These are phyloP conservation scores for Galagoides demidoff DNA, from an alignment of 2,797 vertebrate species.

Conservation along the genomic window DNA sequence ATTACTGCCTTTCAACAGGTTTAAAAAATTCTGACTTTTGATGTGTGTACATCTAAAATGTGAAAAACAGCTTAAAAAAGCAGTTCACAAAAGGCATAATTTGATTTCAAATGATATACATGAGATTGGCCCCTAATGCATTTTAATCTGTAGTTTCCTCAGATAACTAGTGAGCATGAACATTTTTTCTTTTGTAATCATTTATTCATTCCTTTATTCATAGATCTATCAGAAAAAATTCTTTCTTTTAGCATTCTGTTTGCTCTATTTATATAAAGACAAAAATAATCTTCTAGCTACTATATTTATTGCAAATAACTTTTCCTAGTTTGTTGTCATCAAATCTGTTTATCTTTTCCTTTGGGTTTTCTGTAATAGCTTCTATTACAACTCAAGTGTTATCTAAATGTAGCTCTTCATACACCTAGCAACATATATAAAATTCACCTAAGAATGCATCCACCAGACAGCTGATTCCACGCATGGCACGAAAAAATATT, in stretches of 20 bases:
- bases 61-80: conserved; percentile 43
- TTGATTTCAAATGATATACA: conserved; percentile 34
- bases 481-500: conserved; percentile 96
- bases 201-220: conserved; percentile 50
- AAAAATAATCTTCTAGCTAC: conserved; percentile 32
- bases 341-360: conserved; percentile 53
- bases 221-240: background rate
- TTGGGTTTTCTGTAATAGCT: background rate
- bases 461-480: conserved; percentile 93
- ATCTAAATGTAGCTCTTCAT: conserved; percentile 50
- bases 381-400: conserved; percentile 34
- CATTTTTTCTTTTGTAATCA: conserved; percentile 37
- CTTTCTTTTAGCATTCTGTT: conserved; percentile 23
- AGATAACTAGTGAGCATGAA: conserved; percentile 17
- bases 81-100: conserved; percentile 7
- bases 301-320: conserved; percentile 29
- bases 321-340: conserved; percentile 37
- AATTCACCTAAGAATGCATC: conserved; percentile 95
- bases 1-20: conserved; percentile 24
- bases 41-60: background rate
- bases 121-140: background rate
- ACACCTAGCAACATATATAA: conserved; percentile 71
- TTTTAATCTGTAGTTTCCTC: conserved; percentile 58
- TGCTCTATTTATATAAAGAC: conserved; percentile 48
- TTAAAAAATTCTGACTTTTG: conserved; percentile 49